Conservation (phyloP, 2,797 vertebrate genomes). For the Diplodus puntazzo region DNA sequence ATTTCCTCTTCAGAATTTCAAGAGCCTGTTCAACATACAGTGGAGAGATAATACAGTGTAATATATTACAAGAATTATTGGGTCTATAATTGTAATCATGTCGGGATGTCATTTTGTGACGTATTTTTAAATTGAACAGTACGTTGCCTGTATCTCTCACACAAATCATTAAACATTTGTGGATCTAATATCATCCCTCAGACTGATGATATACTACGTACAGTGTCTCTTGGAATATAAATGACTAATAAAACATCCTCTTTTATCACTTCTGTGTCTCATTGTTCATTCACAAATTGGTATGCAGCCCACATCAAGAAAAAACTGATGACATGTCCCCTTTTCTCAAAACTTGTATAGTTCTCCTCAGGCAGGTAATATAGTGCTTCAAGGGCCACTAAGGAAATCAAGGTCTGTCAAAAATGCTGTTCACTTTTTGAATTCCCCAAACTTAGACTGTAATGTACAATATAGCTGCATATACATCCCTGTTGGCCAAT, state of each 20-base stretch:
- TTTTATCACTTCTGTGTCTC: conserved; percentile 38
- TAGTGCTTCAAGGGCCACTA: conserved; percentile 31
- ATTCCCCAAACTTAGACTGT: conserved; percentile 5
- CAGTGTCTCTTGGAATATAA: conserved; percentile 38
- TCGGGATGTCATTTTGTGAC: conserved; percentile 17
- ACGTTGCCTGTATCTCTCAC: conserved; percentile 19
- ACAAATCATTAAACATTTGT: conserved; percentile 31
- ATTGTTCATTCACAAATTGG: conserved; percentile 22
- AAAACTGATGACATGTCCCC: conserved; percentile 38
- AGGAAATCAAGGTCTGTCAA: conserved; percentile 37
- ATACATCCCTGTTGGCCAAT: neutral
- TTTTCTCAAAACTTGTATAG: conserved; percentile 31
- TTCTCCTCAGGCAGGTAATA: conserved; percentile 43
- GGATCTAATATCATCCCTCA: conserved; percentile 9
- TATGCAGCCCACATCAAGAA: conserved; percentile 40
- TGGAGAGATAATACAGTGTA: conserved; percentile 1
- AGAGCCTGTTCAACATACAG: conserved; percentile 12
- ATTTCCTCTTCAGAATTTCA: conserved; percentile 37
- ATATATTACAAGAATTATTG: conserved; percentile 23
- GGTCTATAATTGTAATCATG: neutral
- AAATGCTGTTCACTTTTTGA: conserved; percentile 6
- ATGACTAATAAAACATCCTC: conserved; percentile 41
- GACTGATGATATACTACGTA: conserved; percentile 12
- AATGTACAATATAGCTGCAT: neutral
- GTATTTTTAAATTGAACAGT: conserved; percentile 8